Conservation (phyloP, 2,888 invertebrate genomes). For the Drosophila limbata region DNA sequence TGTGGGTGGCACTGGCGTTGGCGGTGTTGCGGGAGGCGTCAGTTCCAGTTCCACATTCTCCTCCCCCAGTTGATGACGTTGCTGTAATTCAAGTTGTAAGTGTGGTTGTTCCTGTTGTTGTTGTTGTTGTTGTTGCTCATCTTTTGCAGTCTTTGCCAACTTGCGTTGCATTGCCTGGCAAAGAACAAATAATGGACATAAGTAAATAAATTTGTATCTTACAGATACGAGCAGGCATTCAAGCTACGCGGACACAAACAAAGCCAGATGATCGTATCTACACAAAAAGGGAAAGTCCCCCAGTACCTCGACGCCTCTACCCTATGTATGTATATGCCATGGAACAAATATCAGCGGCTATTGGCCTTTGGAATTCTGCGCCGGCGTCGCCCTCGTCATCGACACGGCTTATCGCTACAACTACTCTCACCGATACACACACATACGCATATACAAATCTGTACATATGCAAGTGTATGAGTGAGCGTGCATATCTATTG, state of each 20-base stretch:
- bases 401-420: constrained; percentile 65
- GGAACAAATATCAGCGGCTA: constrained; percentile 61
- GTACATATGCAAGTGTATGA: not conserved
- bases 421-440: constrained; percentile 16
- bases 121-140: constrained; percentile 18
- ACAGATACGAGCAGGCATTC: constrained; percentile 28
- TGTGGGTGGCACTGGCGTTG: constrained; percentile 62
- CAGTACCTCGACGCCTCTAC: constrained; percentile 1
- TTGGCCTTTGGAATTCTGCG: constrained; percentile 65
- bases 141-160: constrained; percentile 30
- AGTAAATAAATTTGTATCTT: constrained; percentile 57
- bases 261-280: constrained; percentile 51
- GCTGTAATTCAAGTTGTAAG: constrained; percentile 25
- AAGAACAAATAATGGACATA: constrained; percentile 45
- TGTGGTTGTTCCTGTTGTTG: constrained; percentile 31
- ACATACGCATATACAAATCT: not conserved
- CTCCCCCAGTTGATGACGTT: constrained; percentile 27
- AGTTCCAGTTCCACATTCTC: constrained; percentile 59
- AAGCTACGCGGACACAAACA: constrained; percentile 23
- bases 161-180: constrained; percentile 72
- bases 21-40: constrained; percentile 73
- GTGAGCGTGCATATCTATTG: constrained; percentile 3
- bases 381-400: constrained; percentile 52
- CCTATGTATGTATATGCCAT: too few species aligned
- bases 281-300: constrained; percentile 64